These are phyloP conservation scores for Amphipyra berbera DNA, from an alignment of 2,888 invertebrate genomes.

Conservation along the genomic window DNA sequence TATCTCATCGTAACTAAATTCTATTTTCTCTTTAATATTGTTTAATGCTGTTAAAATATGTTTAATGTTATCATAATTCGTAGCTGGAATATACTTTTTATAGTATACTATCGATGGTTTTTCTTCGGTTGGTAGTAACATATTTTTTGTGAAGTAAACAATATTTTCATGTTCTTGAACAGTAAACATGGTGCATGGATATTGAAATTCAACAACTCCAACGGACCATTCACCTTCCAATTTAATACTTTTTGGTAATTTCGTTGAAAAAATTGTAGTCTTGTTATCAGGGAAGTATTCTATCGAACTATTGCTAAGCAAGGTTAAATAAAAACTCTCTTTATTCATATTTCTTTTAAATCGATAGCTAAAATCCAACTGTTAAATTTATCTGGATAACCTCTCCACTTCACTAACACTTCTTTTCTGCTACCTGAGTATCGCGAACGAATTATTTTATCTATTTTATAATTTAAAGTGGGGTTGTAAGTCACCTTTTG, in stretches of 20 bases:
- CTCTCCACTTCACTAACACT: too few relatives aligned
- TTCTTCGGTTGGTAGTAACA: slow-evolving; percentile 28
- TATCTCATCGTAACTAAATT: slow-evolving; percentile 39
- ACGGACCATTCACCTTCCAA: slow-evolving; percentile 39
- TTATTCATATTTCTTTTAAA: slow-evolving; percentile 48
- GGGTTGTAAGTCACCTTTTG: slow-evolving; percentile 53
- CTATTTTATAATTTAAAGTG: slow-evolving; percentile 37
- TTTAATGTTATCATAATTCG: slow-evolving; percentile 45
- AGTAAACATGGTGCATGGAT: slow-evolving; percentile 49
- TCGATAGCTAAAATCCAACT: slow-evolving; percentile 46
- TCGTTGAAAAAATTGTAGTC: slow-evolving; percentile 46
- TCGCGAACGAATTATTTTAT: too few relatives aligned
- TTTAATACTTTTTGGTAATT: slow-evolving; percentile 41
- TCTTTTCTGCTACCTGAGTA: slow-evolving; percentile 52
- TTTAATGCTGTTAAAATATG: slow-evolving; percentile 41
- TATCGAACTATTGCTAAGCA: slow-evolving; percentile 39
- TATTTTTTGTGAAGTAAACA: slow-evolving; percentile 35
- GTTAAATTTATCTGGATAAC: too few relatives aligned
- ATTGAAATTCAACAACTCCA: slow-evolving; percentile 44
- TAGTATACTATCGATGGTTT: slow-evolving; percentile 27
- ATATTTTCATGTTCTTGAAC: slow-evolving; percentile 49
- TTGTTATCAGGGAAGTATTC: slow-evolving; percentile 54
- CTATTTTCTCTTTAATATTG: slow-evolving; percentile 42
- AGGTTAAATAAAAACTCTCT: slow-evolving; percentile 52
- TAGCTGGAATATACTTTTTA: slow-evolving; percentile 51